These are phyloP conservation scores for Caenorhabditis remanei DNA, from an alignment of 1,140 invertebrate genomes.

Conservation along the genomic window DNA sequence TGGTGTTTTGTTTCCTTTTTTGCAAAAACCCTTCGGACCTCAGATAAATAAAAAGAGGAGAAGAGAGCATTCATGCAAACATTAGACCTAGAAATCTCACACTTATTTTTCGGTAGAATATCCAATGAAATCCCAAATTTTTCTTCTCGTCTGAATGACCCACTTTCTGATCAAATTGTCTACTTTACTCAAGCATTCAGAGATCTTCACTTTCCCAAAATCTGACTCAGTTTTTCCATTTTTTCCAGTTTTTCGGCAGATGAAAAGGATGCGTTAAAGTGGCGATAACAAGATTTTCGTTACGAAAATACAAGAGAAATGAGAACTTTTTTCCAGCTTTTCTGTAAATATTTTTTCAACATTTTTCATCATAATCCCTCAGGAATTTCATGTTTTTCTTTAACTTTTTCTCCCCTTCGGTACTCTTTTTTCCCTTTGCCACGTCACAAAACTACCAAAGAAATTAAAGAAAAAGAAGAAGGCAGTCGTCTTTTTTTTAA, in stretches of 20 bases:
- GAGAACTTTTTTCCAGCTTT: conserved; percentile 6
- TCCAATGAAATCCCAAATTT: neutral
- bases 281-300: conserved; percentile 37
- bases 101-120: conserved; percentile 5
- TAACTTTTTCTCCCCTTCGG: neutral
- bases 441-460: neutral
- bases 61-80: conserved; percentile 17
- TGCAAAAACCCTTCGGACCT: conserved; percentile 6
- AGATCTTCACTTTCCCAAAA: conserved; percentile 28
- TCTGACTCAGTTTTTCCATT: conserved; percentile 11
- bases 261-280: conserved; percentile 35
- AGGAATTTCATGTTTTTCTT: conserved; percentile 5
- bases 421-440: neutral
- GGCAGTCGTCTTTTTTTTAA: neutral
- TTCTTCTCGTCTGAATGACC: conserved; percentile 3
- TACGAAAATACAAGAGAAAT: conserved; percentile 1
- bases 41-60: neutral
- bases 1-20: conserved; percentile 41
- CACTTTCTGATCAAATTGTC: conserved; percentile 37
- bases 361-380: neutral
- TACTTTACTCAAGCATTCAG: conserved; percentile 34
- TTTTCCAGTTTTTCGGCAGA: neutral
- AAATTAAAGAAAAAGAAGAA: too few species aligned
- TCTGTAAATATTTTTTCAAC: neutral
- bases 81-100: neutral